These are phyloP conservation scores for Rhyacichthys aspro DNA, from an alignment of 2,797 vertebrate species.

Conservation along the genomic window DNA sequence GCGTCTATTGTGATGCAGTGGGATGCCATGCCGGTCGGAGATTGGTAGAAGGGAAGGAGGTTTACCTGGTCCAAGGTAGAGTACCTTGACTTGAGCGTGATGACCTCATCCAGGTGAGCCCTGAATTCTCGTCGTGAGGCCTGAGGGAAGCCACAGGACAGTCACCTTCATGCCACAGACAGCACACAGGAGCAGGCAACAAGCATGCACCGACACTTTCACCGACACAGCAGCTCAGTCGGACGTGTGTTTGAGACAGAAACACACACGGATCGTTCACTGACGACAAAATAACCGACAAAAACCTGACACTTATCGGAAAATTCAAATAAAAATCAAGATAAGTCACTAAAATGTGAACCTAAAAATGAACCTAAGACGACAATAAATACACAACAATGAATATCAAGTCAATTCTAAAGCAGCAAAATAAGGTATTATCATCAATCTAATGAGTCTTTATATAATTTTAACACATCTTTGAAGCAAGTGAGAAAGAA, in stretches of 20 bases:
- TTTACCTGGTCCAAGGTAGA: slow-evolving; percentile 87
- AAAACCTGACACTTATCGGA: too few relatives aligned
- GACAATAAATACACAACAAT: too few relatives aligned
- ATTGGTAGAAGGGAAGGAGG: slow-evolving; percentile 64
- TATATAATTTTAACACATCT: too few relatives aligned
- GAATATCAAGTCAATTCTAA: too few relatives aligned
- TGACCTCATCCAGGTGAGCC: slow-evolving; percentile 85
- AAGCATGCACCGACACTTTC: slow-evolving; percentile 42
- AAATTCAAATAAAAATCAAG: too few relatives aligned
- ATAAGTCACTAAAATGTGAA: too few relatives aligned
- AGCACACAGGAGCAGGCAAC: slow-evolving; percentile 33
- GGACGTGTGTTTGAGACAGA: slow-evolving; percentile 35
- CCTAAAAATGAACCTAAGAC: too few relatives aligned
- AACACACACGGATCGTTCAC: slow-evolving; percentile 14
- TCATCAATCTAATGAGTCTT: too few relatives aligned
- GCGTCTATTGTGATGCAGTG: slow-evolving; percentile 48
- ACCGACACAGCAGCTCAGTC: slow-evolving; percentile 48
- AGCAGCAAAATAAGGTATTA: too few relatives aligned
- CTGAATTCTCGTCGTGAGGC: slow-evolving; percentile 85
- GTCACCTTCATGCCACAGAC: slow-evolving; percentile 64
- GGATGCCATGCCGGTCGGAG: slow-evolving; percentile 72
- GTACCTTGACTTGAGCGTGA: slow-evolving; percentile 86
- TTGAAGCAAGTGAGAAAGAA: too few relatives aligned
- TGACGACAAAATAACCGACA: too few relatives aligned
- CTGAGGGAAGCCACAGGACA: slow-evolving; percentile 82